phyloP scores from a whole-genome alignment of 2,113 vertebrate species.

The Mustela nigripes region DNA sequence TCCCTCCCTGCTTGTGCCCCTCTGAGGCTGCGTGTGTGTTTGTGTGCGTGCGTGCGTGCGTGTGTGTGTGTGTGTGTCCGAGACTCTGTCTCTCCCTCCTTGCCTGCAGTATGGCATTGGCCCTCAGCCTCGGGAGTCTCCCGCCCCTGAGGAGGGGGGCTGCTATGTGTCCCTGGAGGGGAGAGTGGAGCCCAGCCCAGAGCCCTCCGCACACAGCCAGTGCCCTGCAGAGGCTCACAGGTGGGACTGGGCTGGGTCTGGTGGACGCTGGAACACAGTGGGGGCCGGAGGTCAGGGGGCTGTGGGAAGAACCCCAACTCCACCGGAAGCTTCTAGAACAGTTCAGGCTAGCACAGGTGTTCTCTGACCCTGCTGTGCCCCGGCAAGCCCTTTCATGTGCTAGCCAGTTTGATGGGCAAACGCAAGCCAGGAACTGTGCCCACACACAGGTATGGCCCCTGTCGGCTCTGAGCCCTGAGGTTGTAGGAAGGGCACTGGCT shows the following conservation, averaged over 20 bases:
- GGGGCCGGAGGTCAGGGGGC: background rate
- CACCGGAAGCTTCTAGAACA: background rate
- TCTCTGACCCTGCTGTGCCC: background rate
- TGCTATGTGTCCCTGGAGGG: too few species aligned
- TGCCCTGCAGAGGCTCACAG: rapidly evolving
- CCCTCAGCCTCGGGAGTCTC: background rate
- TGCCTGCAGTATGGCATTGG: background rate
- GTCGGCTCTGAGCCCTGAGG: too few species aligned
- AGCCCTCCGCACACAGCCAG: background rate
- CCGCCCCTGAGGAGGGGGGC: too few species aligned
- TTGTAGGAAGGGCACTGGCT: rapidly evolving
- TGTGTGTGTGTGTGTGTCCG: background rate
- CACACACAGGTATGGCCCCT: background rate
- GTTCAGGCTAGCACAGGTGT: background rate
- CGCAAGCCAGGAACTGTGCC: rapidly evolving
- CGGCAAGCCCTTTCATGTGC: background rate
- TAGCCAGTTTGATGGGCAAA: rapidly evolving
- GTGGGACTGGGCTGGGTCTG: rapidly evolving
- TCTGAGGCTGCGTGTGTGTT: too few species aligned
- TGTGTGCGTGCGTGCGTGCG: background rate
- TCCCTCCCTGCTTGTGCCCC: rapidly evolving
- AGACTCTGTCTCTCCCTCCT: background rate
- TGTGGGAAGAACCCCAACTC: background rate
- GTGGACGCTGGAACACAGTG: rapidly evolving
- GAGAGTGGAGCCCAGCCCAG: background rate